A percentile compares a stretch with the other conserved stretches of the same genome.
These are phyloP conservation scores for Drosophila takahashii DNA, from an alignment of 1,140 invertebrate genomes.

Conservation along the genomic window DNA sequence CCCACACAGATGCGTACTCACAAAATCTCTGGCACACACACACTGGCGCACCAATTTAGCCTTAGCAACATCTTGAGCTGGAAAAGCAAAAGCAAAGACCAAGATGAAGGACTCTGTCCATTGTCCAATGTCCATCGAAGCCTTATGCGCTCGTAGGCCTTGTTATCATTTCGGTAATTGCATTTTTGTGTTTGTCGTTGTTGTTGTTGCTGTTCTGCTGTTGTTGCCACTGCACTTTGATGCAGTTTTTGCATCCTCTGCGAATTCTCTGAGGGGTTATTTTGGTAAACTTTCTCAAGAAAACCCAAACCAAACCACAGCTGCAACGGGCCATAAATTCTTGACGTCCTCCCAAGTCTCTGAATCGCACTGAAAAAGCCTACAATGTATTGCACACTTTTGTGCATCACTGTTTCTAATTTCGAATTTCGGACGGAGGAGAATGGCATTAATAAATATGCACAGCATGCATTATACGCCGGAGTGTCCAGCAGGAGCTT, in stretches of 20 bases:
- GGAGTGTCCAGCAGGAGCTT: slow-evolving; percentile 28
- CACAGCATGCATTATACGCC: slow-evolving; percentile 57
- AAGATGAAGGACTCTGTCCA: slow-evolving; percentile 63
- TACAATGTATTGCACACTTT: slow-evolving; percentile 28
- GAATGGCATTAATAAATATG: slow-evolving; percentile 72
- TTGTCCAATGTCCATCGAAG: slow-evolving; percentile 49
- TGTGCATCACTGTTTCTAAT: slow-evolving; percentile 57
- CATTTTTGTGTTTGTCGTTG: slow-evolving; percentile 81
- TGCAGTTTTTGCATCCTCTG: slow-evolving; percentile 59
- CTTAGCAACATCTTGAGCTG: slow-evolving; percentile 73
- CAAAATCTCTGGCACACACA: slow-evolving; percentile 3
- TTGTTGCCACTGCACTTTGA: slow-evolving; percentile 55
- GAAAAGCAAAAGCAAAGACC: slow-evolving; percentile 55
- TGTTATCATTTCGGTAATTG: slow-evolving; percentile 82
- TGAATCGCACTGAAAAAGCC: slow-evolving; percentile 5
- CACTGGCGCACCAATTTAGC: slow-evolving; percentile 3
- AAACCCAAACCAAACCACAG: slow-evolving; percentile 61
- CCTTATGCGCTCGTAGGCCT: slow-evolving; percentile 71
- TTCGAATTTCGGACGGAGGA: slow-evolving; percentile 47
- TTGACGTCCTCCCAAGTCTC: slow-evolving; percentile 36
- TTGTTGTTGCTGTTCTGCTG: slow-evolving; percentile 9
- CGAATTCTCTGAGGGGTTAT: slow-evolving; percentile 68
- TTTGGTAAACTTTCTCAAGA: slow-evolving; percentile 76
- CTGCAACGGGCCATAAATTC: slow-evolving; percentile 57
- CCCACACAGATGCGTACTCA: slow-evolving; percentile 16